phyloP scores from a whole-genome alignment of 2,888 invertebrate species.

The Lycia hirtaria region DNA sequence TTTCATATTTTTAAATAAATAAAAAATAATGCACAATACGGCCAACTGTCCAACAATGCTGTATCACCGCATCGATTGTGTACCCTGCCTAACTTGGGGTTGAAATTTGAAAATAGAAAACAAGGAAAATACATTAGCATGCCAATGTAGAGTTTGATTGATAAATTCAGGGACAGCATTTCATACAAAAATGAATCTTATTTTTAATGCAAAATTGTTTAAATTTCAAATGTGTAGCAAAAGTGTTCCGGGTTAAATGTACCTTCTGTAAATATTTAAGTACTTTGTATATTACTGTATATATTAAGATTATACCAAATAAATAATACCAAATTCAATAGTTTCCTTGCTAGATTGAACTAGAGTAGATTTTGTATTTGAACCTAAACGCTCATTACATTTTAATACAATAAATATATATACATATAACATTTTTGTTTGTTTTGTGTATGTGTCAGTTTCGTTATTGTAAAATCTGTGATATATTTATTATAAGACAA shows the following conservation, averaged over 20 bases:
- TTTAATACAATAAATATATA: not conserved
- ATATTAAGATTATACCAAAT: constrained; percentile 49
- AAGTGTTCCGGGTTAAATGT: constrained; percentile 16
- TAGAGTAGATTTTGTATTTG: constrained; percentile 68
- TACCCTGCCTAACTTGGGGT: constrained; percentile 33
- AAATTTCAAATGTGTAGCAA: constrained; percentile 1
- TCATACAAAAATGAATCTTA: constrained; percentile 22
- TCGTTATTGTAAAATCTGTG: constrained; percentile 83
- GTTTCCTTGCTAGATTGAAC: constrained; percentile 67
- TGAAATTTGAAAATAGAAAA: constrained; percentile 30
- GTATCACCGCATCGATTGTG: constrained; percentile 26
- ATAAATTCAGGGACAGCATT: constrained; percentile 19
- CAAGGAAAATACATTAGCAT: constrained; percentile 32
- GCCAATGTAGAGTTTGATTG: constrained; percentile 28
- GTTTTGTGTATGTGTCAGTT: constrained; percentile 59
- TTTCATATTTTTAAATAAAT: too few species aligned
- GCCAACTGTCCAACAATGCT: not conserved
- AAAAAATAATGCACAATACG: not conserved
- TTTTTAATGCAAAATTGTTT: constrained; percentile 6
- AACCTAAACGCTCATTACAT: constrained; percentile 37
- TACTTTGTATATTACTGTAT: constrained; percentile 65
- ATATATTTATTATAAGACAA: constrained; percentile 83
- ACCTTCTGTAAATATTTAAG: constrained; percentile 45
- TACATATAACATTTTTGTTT: constrained; percentile 21
- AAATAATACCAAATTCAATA: constrained; percentile 51